Percentiles rank a stretch among this genome's conserved stretches.
phyloP scores from a whole-genome alignment of 35 echinoderm and acorn worm genomes.

The Nesometra sesokonis region DNA sequence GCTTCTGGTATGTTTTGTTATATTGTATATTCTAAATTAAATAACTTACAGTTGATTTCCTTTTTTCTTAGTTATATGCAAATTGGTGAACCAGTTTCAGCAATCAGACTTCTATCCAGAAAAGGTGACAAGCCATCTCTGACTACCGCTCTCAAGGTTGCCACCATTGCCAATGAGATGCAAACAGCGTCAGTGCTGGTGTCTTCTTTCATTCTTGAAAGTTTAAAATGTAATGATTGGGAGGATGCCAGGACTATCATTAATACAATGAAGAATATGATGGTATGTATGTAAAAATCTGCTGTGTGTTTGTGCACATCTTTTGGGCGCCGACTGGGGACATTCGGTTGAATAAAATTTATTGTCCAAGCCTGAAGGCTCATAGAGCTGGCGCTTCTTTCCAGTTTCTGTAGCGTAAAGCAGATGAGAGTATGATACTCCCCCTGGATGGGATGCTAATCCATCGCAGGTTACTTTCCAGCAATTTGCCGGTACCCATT shows the following conservation, averaged over 20 bases:
- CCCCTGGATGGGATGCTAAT: no score
- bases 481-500: no score
- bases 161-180: slow-evolving; percentile 49
- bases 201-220: slow-evolving; percentile 58
- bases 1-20: no score
- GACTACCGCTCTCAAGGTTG: slow-evolving; percentile 47
- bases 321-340: no score
- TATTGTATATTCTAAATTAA: neutral
- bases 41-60: neutral
- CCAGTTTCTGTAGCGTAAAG: no score
- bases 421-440: no score
- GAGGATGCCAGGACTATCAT: slow-evolving; percentile 7
- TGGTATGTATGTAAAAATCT: neutral
- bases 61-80: slow-evolving; percentile 61
- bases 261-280: neutral
- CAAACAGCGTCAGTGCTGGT: slow-evolving; percentile 25
- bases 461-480: no score
- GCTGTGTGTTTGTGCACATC: no score
- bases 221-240: slow-evolving; percentile 65
- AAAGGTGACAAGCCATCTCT: slow-evolving; percentile 58
- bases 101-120: slow-evolving; percentile 58
- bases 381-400: no score
- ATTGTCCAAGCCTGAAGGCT: no score
- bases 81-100: slow-evolving; percentile 51
- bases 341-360: no score